These are phyloP conservation scores for Meteorus cinctellus DNA, from an alignment of 2,888 invertebrate genomes.

Conservation along the genomic window DNA sequence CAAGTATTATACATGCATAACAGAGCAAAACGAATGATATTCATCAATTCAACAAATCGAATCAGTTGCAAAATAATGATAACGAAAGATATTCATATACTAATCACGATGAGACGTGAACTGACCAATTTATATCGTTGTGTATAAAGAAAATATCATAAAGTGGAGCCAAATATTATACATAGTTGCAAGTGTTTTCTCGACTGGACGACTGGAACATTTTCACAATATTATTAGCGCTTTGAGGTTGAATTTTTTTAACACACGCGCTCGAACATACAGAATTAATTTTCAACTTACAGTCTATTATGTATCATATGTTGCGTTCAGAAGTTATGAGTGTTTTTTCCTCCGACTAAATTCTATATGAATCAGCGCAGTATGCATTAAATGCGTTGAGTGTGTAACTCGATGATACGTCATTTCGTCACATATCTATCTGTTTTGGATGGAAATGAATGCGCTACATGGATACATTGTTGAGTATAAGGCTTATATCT, in stretches of 20 bases:
- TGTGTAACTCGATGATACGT: not conserved
- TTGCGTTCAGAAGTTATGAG: too few species aligned
- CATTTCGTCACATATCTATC: not conserved
- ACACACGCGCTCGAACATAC: not conserved
- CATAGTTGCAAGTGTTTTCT: not conserved
- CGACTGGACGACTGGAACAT: not conserved
- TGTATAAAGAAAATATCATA: not conserved
- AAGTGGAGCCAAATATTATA: not conserved
- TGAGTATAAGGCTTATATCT: not conserved
- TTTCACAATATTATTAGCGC: not conserved
- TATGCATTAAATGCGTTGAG: not conserved
- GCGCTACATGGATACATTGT: not conserved
- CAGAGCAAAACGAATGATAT: not conserved
- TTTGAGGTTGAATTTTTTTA: too few species aligned
- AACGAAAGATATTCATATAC: not conserved
- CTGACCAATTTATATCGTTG: not conserved
- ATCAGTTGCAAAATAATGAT: not conserved
- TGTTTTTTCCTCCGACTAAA: not conserved
- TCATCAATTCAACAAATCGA: not conserved
- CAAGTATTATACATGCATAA: not conserved
- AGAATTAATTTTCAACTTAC: not conserved
- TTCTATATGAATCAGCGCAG: not conserved
- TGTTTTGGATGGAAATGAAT: not conserved
- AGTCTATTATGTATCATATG: not conserved
- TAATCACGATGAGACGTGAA: not conserved